Base-by-base conservation (phyloP, 2,888 invertebrate species). In the Hylaea fasciaria region DNA sequence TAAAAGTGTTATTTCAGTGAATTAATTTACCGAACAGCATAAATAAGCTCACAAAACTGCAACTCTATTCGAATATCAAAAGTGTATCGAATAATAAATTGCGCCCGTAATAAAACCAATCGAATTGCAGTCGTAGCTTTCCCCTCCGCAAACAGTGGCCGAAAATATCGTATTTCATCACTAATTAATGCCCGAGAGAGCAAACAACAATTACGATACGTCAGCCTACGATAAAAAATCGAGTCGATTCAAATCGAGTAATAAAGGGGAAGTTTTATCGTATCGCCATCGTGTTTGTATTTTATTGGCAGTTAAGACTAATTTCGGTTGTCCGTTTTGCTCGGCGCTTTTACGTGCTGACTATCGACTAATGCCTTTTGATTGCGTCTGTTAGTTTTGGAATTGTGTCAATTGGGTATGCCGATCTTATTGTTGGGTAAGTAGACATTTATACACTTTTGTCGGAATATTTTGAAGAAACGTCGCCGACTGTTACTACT, bases 81-180 rank as follows among this genome's bases (percentile, higher is more conserved):
- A 59, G 13, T 22, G 37, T 46, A 40, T 39, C 56, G 51, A 60
- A 55, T 56, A 59, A 50, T 53, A 49, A 59, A 59, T 32, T 57
- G 29, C 14, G 51, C 12, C 10, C 41, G 17, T 53, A 62, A 53
- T 50, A 50, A 62, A 49, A 22, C 22, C 47, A 58, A 49, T 48
- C 44, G 57, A 54, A 57, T 57, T 56, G 70, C 64, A 67, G 63
- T 64, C 69, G 58, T 32, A 64, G 45, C 62, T 68, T 64, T 22
- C 45, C 49, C 56, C 60, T 62, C 64, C 60, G 59, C 71, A 74
- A 80, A 81, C 78, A 78, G 74, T 74, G 62, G 65, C 77, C 76
- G 71, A 83, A 86, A 88, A 87, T 87, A 87, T 87, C 87, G 83
- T 85, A 83, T 88, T 86, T 85, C 86, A 82, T 80, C 84, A 80